These are phyloP conservation scores for Artibeus jamaicensis DNA, from an alignment of 2,797 vertebrate species.

Conservation along the genomic window DNA sequence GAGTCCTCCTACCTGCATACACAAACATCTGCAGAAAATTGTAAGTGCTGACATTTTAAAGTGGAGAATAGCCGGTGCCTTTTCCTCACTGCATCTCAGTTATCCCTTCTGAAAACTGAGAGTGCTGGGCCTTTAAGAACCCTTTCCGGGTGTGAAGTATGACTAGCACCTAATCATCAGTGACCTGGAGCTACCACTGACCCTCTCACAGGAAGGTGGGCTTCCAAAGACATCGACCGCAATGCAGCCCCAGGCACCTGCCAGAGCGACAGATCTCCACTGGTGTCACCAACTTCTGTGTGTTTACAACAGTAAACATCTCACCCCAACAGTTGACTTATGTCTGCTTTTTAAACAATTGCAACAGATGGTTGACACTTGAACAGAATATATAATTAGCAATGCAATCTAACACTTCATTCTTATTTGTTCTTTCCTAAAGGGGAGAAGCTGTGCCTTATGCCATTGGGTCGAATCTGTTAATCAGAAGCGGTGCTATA, in stretches of 20 bases:
- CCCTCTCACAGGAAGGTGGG: background rate
- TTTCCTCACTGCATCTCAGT: background rate
- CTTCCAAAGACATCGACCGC: background rate
- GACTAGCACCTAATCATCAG: background rate
- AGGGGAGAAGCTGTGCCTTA: constrained; percentile 64
- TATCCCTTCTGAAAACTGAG: background rate
- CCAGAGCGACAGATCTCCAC: background rate
- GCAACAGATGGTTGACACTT: constrained; percentile 70
- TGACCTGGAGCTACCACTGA: background rate
- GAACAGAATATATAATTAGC: constrained; percentile 71
- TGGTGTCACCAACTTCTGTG: constrained; percentile 21
- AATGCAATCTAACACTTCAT: constrained; percentile 68
- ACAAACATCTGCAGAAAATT: background rate
- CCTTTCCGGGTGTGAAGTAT: background rate
- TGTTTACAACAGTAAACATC: constrained; percentile 64
- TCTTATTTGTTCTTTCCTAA: constrained; percentile 69
- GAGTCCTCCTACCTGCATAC: background rate
- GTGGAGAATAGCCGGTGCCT: background rate
- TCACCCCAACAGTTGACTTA: constrained; percentile 50
- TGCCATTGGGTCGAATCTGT: constrained; percentile 69
- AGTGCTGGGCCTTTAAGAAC: background rate
- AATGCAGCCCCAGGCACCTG: background rate
- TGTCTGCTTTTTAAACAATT: constrained; percentile 64
- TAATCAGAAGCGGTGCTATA: constrained; percentile 58
- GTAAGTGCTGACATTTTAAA: background rate